These are phyloP conservation scores for Serinus canaria DNA, from an alignment of 2,113 vertebrate genomes.

Conservation along the genomic window DNA sequence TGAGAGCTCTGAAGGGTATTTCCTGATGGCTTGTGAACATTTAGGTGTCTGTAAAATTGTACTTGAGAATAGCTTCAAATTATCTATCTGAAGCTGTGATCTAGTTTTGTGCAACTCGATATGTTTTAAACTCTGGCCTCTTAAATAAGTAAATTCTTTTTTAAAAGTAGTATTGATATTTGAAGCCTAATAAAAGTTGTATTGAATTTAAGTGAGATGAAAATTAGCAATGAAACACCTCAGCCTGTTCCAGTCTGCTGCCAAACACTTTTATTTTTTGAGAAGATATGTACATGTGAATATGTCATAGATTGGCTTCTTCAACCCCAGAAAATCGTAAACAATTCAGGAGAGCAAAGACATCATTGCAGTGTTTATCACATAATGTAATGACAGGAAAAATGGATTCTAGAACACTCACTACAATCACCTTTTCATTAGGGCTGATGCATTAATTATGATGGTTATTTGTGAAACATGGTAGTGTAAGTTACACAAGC, in stretches of 20 bases:
- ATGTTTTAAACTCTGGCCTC: background rate
- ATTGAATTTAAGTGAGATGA: background rate
- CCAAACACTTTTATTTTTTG: background rate
- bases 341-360: background rate
- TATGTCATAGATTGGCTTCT: background rate
- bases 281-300: background rate
- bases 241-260: background rate
- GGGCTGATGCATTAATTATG: background rate
- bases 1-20: background rate
- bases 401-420: background rate
- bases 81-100: background rate
- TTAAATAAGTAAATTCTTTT: background rate
- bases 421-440: background rate
- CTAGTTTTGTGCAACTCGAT: background rate
- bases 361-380: background rate
- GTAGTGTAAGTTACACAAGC: background rate
- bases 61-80: conserved; percentile 6
- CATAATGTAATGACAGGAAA: background rate
- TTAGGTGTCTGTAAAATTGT: background rate
- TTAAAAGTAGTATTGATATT: background rate
- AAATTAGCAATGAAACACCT: background rate
- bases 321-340: background rate
- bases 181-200: background rate
- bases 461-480: background rate
- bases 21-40: background rate